phyloP scores from a whole-genome alignment of 2,113 vertebrate species.

The Myiozetetes cayanensis region DNA sequence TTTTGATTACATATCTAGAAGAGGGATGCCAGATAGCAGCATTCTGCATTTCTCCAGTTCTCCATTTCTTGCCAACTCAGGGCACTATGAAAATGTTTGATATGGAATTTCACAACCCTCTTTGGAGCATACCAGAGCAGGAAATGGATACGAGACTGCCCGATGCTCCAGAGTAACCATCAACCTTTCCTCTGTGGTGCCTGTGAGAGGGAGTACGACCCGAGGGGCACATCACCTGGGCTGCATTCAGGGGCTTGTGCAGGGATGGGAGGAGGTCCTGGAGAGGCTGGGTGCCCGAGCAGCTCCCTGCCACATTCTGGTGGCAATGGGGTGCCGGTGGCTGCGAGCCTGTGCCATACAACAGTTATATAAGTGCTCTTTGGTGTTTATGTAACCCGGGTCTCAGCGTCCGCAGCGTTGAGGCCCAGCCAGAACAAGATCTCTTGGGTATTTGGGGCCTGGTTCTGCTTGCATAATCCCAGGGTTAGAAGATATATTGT shows the following conservation, averaged over 20 bases:
- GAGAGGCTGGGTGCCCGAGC: background rate
- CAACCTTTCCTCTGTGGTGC: background rate
- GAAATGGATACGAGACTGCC: background rate
- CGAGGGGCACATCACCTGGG: accelerated
- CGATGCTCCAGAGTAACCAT: background rate
- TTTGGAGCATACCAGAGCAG: background rate
- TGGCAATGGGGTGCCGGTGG: background rate
- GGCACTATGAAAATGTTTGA: background rate
- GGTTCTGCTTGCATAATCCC: slow-evolving; percentile 53
- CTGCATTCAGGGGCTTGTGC: background rate
- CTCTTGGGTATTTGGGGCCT: slow-evolving; percentile 56
- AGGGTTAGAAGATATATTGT: slow-evolving; percentile 30
- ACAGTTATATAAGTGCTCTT: slow-evolving; percentile 66
- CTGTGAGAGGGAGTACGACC: accelerated
- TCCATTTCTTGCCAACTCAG: background rate
- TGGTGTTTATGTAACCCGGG: slow-evolving; percentile 66
- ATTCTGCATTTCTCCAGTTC: background rate
- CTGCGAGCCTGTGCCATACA: slow-evolving; percentile 37
- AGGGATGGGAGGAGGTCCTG: background rate
- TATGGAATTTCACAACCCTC: background rate
- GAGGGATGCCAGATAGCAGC: background rate
- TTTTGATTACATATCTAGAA: background rate
- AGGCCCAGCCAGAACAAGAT: slow-evolving; percentile 61
- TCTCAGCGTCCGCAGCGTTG: slow-evolving; percentile 15
- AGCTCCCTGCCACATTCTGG: background rate